These are phyloP conservation scores for Arctia plantaginis DNA, from an alignment of 2,888 invertebrate genomes.

Conservation along the genomic window DNA sequence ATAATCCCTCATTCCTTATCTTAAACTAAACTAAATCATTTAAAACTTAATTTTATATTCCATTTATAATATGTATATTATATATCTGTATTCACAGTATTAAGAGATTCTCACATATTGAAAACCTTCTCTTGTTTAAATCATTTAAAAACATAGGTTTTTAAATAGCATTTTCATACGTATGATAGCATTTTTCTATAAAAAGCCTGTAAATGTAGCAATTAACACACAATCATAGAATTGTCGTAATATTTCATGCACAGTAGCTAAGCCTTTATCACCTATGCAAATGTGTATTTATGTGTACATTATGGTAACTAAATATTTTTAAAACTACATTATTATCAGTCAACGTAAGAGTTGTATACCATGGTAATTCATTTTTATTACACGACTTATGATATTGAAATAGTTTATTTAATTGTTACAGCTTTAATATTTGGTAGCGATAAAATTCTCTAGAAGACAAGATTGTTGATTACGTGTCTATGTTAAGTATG, in stretches of 20 bases:
- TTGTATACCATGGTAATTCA: not conserved
- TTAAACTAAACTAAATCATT: too few relatives aligned
- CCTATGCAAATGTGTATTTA: not conserved
- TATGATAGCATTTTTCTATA: not conserved
- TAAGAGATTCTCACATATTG: too few relatives aligned
- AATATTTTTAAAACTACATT: not conserved
- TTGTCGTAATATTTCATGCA: not conserved
- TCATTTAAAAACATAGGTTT: too few relatives aligned
- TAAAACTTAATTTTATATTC: too few relatives aligned
- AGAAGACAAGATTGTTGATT: not conserved
- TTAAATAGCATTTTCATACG: too few relatives aligned
- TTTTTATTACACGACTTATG: constrained; percentile 3
- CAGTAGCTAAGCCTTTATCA: not conserved
- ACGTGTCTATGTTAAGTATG: not conserved
- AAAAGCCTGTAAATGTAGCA: not conserved
- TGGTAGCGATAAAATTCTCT: constrained; percentile 5
- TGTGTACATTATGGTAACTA: not conserved
- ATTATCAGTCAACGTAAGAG: not conserved
- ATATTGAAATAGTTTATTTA: constrained; percentile 6
- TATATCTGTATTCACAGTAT: too few relatives aligned
- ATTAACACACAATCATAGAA: not conserved
- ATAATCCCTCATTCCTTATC: too few relatives aligned
- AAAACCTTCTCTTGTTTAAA: too few relatives aligned
- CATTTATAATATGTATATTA: too few relatives aligned
- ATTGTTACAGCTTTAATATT: not conserved